phyloP scores from a whole-genome alignment of 2,113 vertebrate species.

The Cyphomyrus discorhynchus region DNA sequence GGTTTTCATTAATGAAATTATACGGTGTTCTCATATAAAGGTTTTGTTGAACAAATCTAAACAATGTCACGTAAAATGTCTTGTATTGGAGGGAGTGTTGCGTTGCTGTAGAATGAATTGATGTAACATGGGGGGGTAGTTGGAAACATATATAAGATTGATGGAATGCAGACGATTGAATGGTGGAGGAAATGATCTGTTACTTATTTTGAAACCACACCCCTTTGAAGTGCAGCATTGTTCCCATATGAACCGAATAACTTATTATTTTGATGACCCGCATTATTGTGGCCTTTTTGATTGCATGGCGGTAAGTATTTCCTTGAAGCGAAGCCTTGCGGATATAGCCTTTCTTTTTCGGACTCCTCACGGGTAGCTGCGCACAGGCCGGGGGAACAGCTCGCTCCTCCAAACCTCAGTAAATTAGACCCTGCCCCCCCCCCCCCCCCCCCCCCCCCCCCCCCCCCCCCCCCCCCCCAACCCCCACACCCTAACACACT shows the following conservation, averaged over 20 bases:
- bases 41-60: not conserved
- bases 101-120: not conserved
- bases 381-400: conserved; percentile 29
- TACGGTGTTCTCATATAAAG: not conserved
- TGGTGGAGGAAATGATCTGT: conserved; percentile 25
- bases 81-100: not conserved
- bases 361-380: conserved; percentile 17
- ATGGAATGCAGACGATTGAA: conserved; percentile 19
- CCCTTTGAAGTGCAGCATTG: conserved; percentile 18
- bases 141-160: conserved; percentile 17
- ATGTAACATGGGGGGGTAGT: not conserved
- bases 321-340: conserved; percentile 26
- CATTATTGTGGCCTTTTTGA: conserved; percentile 34
- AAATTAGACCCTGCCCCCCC: conserved; percentile 14
- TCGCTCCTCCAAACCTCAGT: conserved; percentile 22
- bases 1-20: not conserved
- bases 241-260: conserved; percentile 33
- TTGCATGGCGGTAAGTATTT: conserved; percentile 34
- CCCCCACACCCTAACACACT: too few species aligned
- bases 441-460: conserved; percentile 12
- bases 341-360: conserved; percentile 13
- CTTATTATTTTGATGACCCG: conserved; percentile 37
- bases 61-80: not conserved
- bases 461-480: conserved; percentile 20
- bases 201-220: conserved; percentile 30